Percentiles rank a stretch among this genome's conserved stretches.
These are phyloP conservation scores for Pristionchus japonicus DNA, from an alignment of 2,888 invertebrate species.

Conservation along the genomic window DNA sequence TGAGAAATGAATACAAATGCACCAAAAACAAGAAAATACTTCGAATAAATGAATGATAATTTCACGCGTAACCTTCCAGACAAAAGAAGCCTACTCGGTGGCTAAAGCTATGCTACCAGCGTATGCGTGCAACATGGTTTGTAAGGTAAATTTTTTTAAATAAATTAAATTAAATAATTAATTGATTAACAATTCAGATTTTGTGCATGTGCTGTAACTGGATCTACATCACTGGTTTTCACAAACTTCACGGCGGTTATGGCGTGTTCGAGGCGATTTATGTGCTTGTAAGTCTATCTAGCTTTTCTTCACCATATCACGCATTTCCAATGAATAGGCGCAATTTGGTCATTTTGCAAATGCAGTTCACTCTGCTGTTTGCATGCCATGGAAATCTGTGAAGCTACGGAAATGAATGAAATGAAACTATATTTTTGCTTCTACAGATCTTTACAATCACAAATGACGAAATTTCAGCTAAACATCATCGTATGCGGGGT, in stretches of 20 bases:
- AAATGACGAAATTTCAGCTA: not conserved
- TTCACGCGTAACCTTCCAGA: not conserved
- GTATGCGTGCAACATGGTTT: not conserved
- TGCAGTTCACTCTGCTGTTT: not conserved
- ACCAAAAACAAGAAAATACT: too few species aligned
- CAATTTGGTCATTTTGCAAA: too few species aligned
- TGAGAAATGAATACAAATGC: too few species aligned
- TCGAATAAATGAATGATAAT: too few species aligned
- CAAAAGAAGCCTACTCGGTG: not conserved
- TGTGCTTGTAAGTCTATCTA: not conserved
- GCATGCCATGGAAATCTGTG: too few species aligned
- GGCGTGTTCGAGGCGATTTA: not conserved
- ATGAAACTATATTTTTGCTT: too few species aligned
- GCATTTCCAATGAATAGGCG: too few species aligned
- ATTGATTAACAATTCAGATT: not conserved
- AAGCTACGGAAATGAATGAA: not conserved
- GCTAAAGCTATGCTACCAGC: not conserved
- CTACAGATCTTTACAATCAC: not conserved
- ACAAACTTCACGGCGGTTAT: not conserved
- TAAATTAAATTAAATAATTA: not conserved
- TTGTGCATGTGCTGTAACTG: slow-evolving; percentile 10
- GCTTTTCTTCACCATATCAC: too few species aligned
- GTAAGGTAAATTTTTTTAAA: not conserved
- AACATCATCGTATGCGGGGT: slow-evolving; percentile 17
- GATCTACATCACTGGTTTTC: not conserved